Evolutionary conservation across 35 echinoderm and acorn worm species (phyloP), one percentile per base, ranked within the genome.

Genomic region (Strongylocentrotus purpuratus): DNA sequence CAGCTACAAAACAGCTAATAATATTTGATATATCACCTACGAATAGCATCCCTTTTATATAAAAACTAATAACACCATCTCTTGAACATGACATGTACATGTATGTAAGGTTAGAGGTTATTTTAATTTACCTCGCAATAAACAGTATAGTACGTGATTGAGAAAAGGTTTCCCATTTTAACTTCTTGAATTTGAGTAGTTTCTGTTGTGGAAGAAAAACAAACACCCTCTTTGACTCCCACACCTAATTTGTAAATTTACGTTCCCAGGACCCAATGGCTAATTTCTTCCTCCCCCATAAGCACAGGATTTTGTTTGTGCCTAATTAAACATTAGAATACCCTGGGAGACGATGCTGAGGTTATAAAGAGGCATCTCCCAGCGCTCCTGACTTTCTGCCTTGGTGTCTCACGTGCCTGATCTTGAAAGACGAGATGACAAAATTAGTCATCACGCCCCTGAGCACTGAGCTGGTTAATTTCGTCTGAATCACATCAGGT

Each of bases 361-460:
- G 22, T 28, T 78, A n/a, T 78, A 28, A 78, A 22, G 65, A 7
- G 22, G 25, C 65, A 78, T 78, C 65, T 78, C 20, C 22, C 22
- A 7, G 4, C 20, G 20, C 65, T n/a, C 65, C 65, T 78, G 65
- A 78, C 65, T 78, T 78, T 78, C 65, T 78, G 20, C 5, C 65
- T 28, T n/a, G 4, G 65, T 78, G 65, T 78, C 65, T 78, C 65
- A 78, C 28, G 65, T 78, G 87, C 45, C 45, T 41, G 87, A 28
- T 46, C 45, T 31, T 45, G 87, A 46, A 89, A 89, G 87, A 46
- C 45, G 87, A 89, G 45, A 89, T 46, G 33, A 89, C 12, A 4
- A 46, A 89, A 89, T 89, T 89, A 89, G 87, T 89, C 87, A 89
- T 89, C 87, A 89, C 20, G 87, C 87, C 87, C 87, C 87, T 89